Conservation (phyloP, 2,113 vertebrate genomes). For the Forbesichthys agassizii region DNA sequence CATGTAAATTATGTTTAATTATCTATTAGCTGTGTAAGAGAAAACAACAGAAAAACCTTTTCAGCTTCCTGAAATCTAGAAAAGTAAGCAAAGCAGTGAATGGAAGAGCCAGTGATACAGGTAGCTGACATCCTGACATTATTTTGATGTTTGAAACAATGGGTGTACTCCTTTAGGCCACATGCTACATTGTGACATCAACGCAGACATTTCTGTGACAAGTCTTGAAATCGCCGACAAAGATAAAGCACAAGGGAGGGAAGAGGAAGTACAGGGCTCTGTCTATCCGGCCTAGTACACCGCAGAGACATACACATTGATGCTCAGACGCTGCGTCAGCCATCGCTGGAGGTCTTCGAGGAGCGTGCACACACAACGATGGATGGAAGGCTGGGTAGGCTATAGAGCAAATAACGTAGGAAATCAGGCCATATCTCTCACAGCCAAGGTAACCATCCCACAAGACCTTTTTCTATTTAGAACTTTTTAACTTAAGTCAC, state of each 20-base stretch:
- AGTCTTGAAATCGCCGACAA: background rate
- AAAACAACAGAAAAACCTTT: background rate
- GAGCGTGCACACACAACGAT: too few species aligned
- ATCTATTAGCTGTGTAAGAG: too few species aligned
- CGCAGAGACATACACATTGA: background rate
- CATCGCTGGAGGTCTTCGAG: too few species aligned
- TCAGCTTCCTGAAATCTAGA: background rate
- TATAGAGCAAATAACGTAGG: too few species aligned
- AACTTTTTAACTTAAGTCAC: too few species aligned
- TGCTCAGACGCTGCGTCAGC: too few species aligned
- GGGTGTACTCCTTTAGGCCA: background rate
- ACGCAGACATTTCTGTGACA: slow-evolving; percentile 1
- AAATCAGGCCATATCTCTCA: background rate
- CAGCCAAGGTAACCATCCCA: background rate
- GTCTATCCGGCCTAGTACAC: slow-evolving; percentile 37
- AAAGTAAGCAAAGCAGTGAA: background rate
- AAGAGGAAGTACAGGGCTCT: slow-evolving; percentile 42
- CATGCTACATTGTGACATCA: background rate
- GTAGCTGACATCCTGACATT: too few species aligned
- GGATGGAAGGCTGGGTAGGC: too few species aligned
- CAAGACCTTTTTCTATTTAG: too few species aligned
- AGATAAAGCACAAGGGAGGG: slow-evolving; percentile 7
- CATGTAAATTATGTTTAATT: too few species aligned
- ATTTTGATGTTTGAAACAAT: too few species aligned
- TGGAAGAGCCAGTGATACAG: background rate